Conservation (phyloP, 2,888 invertebrate species). For the Colletes collaris region DNA sequence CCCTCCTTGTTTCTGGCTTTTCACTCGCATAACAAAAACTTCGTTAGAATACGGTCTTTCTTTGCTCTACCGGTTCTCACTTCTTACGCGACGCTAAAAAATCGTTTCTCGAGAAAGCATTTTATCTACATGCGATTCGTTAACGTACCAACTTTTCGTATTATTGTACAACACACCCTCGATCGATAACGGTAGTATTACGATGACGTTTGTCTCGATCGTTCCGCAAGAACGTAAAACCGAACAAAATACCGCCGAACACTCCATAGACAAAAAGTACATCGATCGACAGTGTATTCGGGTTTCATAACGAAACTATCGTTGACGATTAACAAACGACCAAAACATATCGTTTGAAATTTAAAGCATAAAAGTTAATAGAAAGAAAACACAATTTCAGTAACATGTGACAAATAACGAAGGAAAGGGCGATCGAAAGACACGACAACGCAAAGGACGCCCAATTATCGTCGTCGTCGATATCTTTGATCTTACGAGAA, state of each 20-base stretch:
- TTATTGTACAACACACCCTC: constrained; percentile 8
- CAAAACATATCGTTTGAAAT: constrained; percentile 25
- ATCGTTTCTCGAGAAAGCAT: constrained; percentile 1
- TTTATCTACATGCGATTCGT: constrained; percentile 4
- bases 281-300: constrained; percentile 29
- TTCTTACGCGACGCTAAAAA: not conserved
- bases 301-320: constrained; percentile 3
- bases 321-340: not conserved
- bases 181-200: not conserved
- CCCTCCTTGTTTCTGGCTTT: constrained; percentile 12
- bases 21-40: not conserved
- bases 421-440: constrained; percentile 3
- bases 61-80: not conserved
- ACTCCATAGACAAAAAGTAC: not conserved
- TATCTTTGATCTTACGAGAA: constrained; percentile 40
- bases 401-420: not conserved
- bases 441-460: constrained; percentile 2
- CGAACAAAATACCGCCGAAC: not conserved
- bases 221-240: not conserved
- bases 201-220: not conserved
- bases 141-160: not conserved
- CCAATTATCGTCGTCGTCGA: not conserved
- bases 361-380: not conserved
- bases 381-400: constrained; percentile 1
- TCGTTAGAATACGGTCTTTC: constrained; percentile 1